Conservation (phyloP, 2,888 invertebrate genomes). For the Lydus trimaculatus region DNA sequence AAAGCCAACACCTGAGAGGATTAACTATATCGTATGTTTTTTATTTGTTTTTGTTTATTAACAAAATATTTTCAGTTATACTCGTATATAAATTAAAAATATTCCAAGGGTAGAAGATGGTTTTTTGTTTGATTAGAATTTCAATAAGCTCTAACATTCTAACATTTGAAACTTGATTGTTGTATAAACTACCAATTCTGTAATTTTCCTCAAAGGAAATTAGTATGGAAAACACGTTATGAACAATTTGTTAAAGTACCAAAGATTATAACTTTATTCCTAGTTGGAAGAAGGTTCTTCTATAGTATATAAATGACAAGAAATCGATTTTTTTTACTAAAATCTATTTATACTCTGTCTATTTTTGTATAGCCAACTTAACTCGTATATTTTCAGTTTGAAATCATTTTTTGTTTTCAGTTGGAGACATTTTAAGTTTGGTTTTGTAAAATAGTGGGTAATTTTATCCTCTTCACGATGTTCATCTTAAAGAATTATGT, state of each 20-base stretch:
- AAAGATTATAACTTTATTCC: not conserved
- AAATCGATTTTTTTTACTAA: not conserved
- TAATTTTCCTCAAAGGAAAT: not conserved
- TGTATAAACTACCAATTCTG: not conserved
- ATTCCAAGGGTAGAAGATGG: too few species aligned
- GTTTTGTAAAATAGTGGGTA: not conserved
- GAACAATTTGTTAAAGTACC: not conserved
- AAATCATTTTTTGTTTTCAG: not conserved
- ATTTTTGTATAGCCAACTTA: not conserved
- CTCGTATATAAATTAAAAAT: too few species aligned
- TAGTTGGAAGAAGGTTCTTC: not conserved
- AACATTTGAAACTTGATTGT: not conserved
- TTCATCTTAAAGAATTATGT: not conserved
- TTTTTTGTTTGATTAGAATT: not conserved
- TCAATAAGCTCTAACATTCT: not conserved
- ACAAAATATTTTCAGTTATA: not conserved
- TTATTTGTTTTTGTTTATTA: not conserved
- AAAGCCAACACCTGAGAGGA: constrained; percentile 28
- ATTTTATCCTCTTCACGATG: not conserved
- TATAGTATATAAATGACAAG: not conserved
- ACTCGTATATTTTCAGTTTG: not conserved
- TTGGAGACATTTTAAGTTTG: not conserved
- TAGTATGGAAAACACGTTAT: not conserved
- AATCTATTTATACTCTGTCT: not conserved
- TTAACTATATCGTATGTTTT: constrained; percentile 6